Evolutionary conservation across 2,113 vertebrate species (phyloP).

Genomic region (Prionailurus bengalensis): DNA sequence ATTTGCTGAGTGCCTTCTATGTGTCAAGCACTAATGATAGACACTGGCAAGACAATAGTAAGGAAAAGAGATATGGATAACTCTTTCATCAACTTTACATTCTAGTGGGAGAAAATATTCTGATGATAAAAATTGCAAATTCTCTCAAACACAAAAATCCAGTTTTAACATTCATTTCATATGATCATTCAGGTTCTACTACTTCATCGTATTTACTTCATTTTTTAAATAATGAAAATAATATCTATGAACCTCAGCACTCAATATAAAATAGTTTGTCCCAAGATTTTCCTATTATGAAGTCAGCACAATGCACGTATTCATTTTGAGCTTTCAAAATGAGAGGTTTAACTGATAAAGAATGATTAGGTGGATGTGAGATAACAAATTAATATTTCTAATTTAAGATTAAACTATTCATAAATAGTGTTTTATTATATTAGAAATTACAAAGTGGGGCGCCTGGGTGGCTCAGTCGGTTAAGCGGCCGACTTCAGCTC

Average conservation of each 20-base stretch:
- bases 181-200: not conserved
- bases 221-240: constrained; percentile 34
- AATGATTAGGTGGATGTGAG: not conserved
- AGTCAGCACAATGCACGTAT: not conserved
- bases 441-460: not conserved
- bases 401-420: constrained; percentile 11
- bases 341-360: not conserved
- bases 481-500: no score
- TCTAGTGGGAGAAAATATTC: not conserved
- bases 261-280: constrained; percentile 10
- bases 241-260: not conserved
- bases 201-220: not conserved
- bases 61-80: not conserved
- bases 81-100: not conserved
- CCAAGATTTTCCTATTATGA: constrained; percentile 17
- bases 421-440: not conserved
- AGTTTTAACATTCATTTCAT: not conserved
- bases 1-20: not conserved
- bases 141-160: not conserved
- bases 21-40: not conserved
- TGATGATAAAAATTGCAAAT: constrained; percentile 8
- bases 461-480: no score
- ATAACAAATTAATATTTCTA: not conserved
- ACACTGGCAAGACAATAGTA: not conserved
- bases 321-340: not conserved